Evolutionary conservation across 1,140 invertebrate genomes (phyloP).

Genomic region (Rhopalosiphum maidis): DNA sequence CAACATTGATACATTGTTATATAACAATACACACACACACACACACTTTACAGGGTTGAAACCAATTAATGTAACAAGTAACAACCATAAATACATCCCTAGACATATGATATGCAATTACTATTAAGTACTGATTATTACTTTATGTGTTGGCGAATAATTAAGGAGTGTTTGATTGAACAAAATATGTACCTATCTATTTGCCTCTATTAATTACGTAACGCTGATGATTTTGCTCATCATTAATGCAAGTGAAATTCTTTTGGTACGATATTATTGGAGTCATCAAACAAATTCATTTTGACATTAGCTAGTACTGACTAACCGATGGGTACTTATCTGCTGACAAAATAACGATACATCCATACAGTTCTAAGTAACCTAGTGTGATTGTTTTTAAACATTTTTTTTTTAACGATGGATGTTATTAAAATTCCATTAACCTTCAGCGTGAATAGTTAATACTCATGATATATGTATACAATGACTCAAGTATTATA

Average conservation of each 20-base stretch:
- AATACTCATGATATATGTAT: not conserved
- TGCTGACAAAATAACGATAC: not conserved
- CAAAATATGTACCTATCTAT: not conserved
- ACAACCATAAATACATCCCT: too few species aligned
- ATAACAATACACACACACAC: not conserved
- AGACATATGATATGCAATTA: not conserved
- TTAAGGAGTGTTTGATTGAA: conserved; percentile 1
- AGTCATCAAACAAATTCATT: not conserved
- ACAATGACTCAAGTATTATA: not conserved
- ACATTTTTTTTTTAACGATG: not conserved
- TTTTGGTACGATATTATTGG: not conserved
- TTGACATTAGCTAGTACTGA: not conserved
- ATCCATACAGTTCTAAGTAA: not conserved
- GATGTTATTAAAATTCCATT: not conserved
- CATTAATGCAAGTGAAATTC: not conserved
- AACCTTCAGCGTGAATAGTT: not conserved
- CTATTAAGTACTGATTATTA: not conserved
- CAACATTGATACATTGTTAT: not conserved
- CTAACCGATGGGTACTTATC: not conserved
- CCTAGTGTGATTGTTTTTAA: not conserved
- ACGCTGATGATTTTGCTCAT: not conserved
- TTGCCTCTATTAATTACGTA: not conserved
- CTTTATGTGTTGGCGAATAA: not conserved
- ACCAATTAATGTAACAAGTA: not conserved
- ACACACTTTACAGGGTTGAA: not conserved